A percentile compares a stretch with the other conserved stretches of the same genome.
phyloP scores from a whole-genome alignment of 2,888 invertebrate genomes.

The Notodonta dromedarius region DNA sequence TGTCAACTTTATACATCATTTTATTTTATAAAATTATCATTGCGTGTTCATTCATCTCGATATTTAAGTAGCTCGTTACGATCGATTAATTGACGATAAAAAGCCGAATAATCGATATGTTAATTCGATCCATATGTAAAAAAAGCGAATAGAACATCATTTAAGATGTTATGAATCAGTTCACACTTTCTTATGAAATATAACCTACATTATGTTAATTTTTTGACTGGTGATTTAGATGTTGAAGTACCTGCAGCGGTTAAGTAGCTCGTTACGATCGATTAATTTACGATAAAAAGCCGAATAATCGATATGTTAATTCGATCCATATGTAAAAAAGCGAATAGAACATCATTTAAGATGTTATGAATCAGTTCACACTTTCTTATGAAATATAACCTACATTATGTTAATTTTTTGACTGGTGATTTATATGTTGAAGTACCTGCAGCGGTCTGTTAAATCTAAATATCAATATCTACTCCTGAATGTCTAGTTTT shows the following conservation, averaged over 20 bases:
- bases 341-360: too few relatives aligned
- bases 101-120: conserved; percentile 3
- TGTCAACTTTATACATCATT: conserved; percentile 24
- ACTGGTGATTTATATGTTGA: too few relatives aligned
- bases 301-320: conserved; percentile 3
- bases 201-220: too few relatives aligned
- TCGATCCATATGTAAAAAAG: neutral
- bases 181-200: too few relatives aligned
- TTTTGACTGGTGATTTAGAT: too few relatives aligned
- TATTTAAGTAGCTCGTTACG: neutral
- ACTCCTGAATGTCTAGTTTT: too few relatives aligned
- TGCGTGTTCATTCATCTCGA: conserved; percentile 6
- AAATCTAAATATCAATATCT: too few relatives aligned
- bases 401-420: too few relatives aligned
- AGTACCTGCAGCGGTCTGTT: too few relatives aligned
- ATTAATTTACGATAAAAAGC: neutral
- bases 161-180: too few relatives aligned
- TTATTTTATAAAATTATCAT: conserved; percentile 23
- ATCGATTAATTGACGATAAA: neutral
- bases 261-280: neutral
- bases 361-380: too few relatives aligned
- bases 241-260: neutral
- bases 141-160: neutral
- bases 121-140: neutral
- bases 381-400: too few relatives aligned